Percentiles rank a stretch among this genome's conserved stretches.
Conservation (phyloP, 2,888 invertebrate species). For the Eupithecia exiguata region DNA sequence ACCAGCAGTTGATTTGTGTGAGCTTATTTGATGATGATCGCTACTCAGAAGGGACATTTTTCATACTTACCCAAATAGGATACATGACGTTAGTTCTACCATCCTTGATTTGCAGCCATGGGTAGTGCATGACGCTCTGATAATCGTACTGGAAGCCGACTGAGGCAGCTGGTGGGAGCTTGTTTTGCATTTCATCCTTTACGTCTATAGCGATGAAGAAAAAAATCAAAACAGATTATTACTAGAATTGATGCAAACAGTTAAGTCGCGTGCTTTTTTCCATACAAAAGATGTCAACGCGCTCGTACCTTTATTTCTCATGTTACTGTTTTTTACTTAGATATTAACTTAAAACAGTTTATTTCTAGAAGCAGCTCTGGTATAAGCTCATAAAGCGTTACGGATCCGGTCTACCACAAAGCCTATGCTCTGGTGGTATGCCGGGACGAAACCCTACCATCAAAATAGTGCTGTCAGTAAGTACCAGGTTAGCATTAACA, state of each 20-base stretch:
- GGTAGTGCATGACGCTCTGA: slow-evolving; percentile 79
- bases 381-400: too few species aligned
- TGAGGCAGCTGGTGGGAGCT: slow-evolving; percentile 68
- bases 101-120: slow-evolving; percentile 75
- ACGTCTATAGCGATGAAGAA: not conserved
- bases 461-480: too few species aligned
- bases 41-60: not conserved
- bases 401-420: too few species aligned
- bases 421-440: too few species aligned
- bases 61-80: slow-evolving; percentile 72
- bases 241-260: not conserved
- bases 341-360: too few species aligned
- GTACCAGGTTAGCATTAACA: too few species aligned
- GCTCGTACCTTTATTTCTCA: slow-evolving; percentile 5
- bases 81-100: slow-evolving; percentile 75
- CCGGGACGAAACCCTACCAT: too few species aligned
- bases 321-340: too few species aligned
- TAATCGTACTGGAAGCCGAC: slow-evolving; percentile 74
- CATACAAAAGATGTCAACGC: slow-evolving; percentile 32
- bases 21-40: too few species aligned
- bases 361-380: too few species aligned
- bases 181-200: slow-evolving; percentile 57
- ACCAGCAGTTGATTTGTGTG: not conserved
- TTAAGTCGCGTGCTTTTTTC: not conserved
- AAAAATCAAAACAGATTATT: not conserved